A percentile compares a stretch with the other conserved stretches of the same genome.
Evolutionary conservation across 1,140 invertebrate genomes (phyloP).

Genomic region (Pseudomyrmex sp.): DNA sequence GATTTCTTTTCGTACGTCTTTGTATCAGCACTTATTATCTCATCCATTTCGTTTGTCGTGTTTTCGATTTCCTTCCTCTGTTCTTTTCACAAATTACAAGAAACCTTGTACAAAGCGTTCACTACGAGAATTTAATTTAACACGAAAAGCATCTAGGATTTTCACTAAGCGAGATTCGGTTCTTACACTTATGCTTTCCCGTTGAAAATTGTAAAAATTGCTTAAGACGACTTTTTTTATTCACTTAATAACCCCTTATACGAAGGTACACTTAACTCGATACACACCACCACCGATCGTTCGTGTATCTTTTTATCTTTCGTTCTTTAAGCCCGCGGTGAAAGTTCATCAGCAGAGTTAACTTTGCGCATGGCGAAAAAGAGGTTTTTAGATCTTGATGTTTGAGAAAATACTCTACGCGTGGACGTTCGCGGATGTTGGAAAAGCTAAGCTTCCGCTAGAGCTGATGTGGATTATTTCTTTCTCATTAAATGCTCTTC

Average conservation of each 20-base stretch:
- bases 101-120: conserved; percentile 64
- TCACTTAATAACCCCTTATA: conserved; percentile 50
- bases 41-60: neutral
- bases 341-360: conserved; percentile 27
- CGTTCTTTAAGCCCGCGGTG: neutral
- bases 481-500: conserved; percentile 36
- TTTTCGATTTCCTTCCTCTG: no score
- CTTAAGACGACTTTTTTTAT: conserved; percentile 61
- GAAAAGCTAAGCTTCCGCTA: conserved; percentile 23
- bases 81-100: conserved; percentile 32
- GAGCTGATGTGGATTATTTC: conserved; percentile 45
- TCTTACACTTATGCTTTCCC: conserved; percentile 62
- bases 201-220: conserved; percentile 79
- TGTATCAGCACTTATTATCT: neutral
- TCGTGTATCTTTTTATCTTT: conserved; percentile 11
- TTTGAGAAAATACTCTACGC: conserved; percentile 25
- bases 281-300: neutral
- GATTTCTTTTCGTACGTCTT: neutral
- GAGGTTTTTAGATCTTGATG: neutral
- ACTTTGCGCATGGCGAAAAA: conserved; percentile 27
- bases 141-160: conserved; percentile 77
- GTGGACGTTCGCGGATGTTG: conserved; percentile 9
- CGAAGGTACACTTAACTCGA: conserved; percentile 49
- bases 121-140: conserved; percentile 71
- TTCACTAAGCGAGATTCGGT: conserved; percentile 65